phyloP scores from a whole-genome alignment of 37 sponge, comb jelly and placozoan genomes.

The Dysidea cf. avara region DNA sequence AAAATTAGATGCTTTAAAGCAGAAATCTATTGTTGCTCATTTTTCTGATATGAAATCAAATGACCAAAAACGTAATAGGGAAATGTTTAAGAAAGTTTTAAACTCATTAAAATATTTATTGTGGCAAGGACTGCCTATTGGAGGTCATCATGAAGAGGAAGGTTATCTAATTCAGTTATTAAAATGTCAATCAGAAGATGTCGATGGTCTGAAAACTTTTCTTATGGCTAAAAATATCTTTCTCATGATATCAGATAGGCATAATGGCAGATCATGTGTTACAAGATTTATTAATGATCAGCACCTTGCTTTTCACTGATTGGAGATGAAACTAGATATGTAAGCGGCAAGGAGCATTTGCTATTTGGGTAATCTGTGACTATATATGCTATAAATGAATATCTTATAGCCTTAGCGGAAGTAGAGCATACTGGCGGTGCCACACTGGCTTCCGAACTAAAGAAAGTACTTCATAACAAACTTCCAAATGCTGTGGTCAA shows the following conservation, averaged over 20 bases:
- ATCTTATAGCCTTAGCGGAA: slow-evolving; percentile 41
- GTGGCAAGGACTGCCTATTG: slow-evolving; percentile 54
- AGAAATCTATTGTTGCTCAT: slow-evolving; percentile 21
- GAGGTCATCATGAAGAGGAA: slow-evolving; percentile 53
- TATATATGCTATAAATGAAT: slow-evolving; percentile 51
- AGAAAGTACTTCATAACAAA: slow-evolving; percentile 42
- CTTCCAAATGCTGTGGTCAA: slow-evolving; percentile 40
- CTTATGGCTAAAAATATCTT: slow-evolving; percentile 28
- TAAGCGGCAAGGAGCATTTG: slow-evolving; percentile 44
- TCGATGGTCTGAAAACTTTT: slow-evolving; percentile 21
- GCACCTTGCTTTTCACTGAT: slow-evolving; percentile 33
- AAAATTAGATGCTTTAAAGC: slow-evolving; percentile 25
- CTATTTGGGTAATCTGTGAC: slow-evolving; percentile 57
- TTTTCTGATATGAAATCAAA: neutral
- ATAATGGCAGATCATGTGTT: slow-evolving; percentile 47
- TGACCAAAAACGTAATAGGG: slow-evolving; percentile 16
- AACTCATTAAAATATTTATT: slow-evolving; percentile 34
- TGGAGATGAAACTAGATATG: slow-evolving; percentile 64
- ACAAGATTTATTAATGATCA: slow-evolving; percentile 3
- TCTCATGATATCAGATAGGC: slow-evolving; percentile 39
- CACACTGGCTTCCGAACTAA: slow-evolving; percentile 26
- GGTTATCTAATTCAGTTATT: slow-evolving; percentile 56
- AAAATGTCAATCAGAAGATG: slow-evolving; percentile 29
- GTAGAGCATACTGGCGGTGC: slow-evolving; percentile 58
- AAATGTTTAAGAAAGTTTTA: slow-evolving; percentile 44